Base-by-base conservation (phyloP, 2,888 invertebrate species). In the Tridacna crocea region DNA sequence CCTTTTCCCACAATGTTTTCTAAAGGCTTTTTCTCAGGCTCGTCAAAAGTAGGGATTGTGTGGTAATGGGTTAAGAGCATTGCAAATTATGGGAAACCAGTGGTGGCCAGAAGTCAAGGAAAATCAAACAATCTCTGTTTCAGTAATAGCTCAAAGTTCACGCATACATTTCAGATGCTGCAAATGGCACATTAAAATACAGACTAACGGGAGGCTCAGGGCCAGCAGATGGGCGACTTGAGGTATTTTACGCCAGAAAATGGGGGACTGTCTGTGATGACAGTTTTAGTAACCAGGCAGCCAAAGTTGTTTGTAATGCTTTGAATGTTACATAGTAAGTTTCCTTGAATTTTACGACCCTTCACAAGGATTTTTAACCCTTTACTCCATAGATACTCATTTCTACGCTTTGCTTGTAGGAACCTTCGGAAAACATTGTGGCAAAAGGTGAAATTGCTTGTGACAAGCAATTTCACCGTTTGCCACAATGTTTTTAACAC, bases 241-340 rank as follows among this genome's bases (percentile, higher is more conserved):
- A 90, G 78, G 75, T 90, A 12, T 61, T 68, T 36, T 87, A 88
- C 75, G 78, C 74, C 36, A 82, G 83, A 46, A 70, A 63, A 46
- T 87, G 85, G 85, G 88, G 88, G 4, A 82, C 88, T 22, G 84
- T 88, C 0, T 88, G 88, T 82, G 88, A 88, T 81, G 88, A 88
- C 48, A 73, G 75, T 26, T 85, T 87, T 55, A 63, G 79, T 60
- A 84, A 72, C 60, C 65, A 78, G 12, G 86, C 84, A 12, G 88
- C 86, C 10, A 83, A 79, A 36, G 79, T 88, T 55, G 84, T 86
- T 13, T 88, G 88, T 77, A 77, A 85, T 47, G 72, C 65, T 24
- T 61, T 84, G 6, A 77, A 79, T 27, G 72, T 80, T 15, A 73
- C 77, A 36, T 83, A 83, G 86, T 86, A 79, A 83, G 86, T 61